Evolutionary conservation across 1,140 invertebrate genomes (phyloP), one percentile per base, ranked within the genome.

Genomic region (Galleria mellonella): DNA sequence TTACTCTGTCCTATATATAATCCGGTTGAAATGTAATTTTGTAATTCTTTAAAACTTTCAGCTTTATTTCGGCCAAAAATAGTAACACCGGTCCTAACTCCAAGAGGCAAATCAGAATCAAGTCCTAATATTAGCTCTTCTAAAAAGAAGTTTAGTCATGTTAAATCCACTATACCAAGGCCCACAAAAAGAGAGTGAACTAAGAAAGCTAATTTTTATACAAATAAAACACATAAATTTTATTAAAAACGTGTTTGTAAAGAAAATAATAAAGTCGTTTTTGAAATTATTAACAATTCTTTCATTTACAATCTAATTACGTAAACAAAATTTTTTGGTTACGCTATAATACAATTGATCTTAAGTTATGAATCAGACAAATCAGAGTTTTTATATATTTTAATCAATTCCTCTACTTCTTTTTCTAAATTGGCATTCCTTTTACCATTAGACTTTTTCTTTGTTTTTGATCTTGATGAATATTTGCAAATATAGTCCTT

Each of bases 141-240:
- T 3, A 72, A 55, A 13, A 79, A 72, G 30, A 77, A 73, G 37
- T 84, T 65, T 31, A 81, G 70, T 45, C 72, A 82, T 42, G 55
- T 84, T 8, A 87, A 87, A 48, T 84, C 84, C 10, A 83, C 83
- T 27, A 84, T 87, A 52, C 72, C 79, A 4, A 65, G 73, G 54
- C 72, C 67, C 15, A 42, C 55, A 4, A 78, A 67, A 44, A 82
- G 78, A 47, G 68, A 83, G 47, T 71, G 47, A 39, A 30, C 43
- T 2, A 48, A 55, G 2, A 6, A 23, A 23, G 6, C 6, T 23
- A 23, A n/a, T n/a, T n/a, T n/a, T n/a, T n/a, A n/a, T n/a, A n/a
- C n/a, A n/a, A n/a, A 23, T 2, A 23, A 23, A 23, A 23, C 17
- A 23, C 17, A 6, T 23, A 3, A 3, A 23, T 23, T 23, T 23